These are phyloP conservation scores for Semotilus atromaculatus DNA, from an alignment of 2,797 vertebrate species.

Conservation along the genomic window DNA sequence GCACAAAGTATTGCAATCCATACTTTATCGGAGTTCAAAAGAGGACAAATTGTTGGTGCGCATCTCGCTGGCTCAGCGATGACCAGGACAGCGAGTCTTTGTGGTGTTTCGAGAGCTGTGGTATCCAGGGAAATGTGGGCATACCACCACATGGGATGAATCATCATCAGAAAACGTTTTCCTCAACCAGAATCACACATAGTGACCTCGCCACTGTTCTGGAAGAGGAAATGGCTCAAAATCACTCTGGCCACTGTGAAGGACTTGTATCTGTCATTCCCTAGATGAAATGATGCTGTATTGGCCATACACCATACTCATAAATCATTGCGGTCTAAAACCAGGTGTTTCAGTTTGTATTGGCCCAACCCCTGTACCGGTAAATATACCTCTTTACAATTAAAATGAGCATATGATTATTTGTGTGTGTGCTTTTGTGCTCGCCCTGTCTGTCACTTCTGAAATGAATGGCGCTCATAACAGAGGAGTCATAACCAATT, in stretches of 20 bases:
- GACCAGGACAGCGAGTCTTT: too few species aligned
- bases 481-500: slow-evolving; percentile 57
- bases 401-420: slow-evolving; percentile 23
- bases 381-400: slow-evolving; percentile 3
- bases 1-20: too few species aligned
- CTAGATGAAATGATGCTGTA: background rate
- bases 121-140: too few species aligned
- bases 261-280: background rate
- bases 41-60: too few species aligned
- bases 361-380: background rate
- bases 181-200: too few species aligned
- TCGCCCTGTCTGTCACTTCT: slow-evolving; percentile 42
- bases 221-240: too few species aligned
- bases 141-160: too few species aligned
- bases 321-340: background rate
- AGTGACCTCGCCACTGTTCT: too few species aligned
- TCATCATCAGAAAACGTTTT: too few species aligned
- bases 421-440: slow-evolving; percentile 32
- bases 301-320: background rate
- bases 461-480: slow-evolving; percentile 60
- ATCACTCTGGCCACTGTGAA: background rate
- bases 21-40: too few species aligned
- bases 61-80: too few species aligned
- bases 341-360: background rate
- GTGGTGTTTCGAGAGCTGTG: too few species aligned